Evolutionary conservation across 2,113 vertebrate genomes (phyloP).

Genomic region (Leucoraja erinaceus): DNA sequence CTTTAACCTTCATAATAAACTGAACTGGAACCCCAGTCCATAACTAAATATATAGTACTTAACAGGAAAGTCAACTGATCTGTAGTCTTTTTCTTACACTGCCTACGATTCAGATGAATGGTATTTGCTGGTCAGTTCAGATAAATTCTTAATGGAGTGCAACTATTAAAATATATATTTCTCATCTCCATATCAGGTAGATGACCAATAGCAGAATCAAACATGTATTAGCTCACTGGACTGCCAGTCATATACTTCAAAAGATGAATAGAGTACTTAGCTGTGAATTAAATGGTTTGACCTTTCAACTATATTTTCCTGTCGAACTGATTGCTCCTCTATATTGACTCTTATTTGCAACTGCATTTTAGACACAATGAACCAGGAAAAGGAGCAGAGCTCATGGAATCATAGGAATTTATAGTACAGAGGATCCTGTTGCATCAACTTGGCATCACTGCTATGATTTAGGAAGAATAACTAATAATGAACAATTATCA

Average conservation of each 20-base stretch:
- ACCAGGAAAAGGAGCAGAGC: not conserved
- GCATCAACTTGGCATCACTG: no score
- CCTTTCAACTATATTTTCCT: not conserved
- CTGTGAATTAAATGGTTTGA: not conserved
- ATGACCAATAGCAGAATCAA: not conserved
- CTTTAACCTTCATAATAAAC: not conserved
- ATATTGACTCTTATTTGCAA: constrained; percentile 4
- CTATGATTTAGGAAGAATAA: no score
- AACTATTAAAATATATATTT: not conserved
- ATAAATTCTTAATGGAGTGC: not conserved
- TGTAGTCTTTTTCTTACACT: not conserved
- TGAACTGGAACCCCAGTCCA: not conserved
- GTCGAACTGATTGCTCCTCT: not conserved
- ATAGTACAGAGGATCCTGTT: no score
- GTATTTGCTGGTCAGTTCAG: not conserved
- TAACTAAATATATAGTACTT: not conserved
- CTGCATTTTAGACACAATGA: not conserved
- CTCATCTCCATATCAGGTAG: not conserved
- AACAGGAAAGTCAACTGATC: not conserved
- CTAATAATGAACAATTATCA: not conserved
- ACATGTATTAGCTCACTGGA: not conserved
- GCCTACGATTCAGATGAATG: not conserved
- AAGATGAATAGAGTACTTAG: not conserved
- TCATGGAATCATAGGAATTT: no score
- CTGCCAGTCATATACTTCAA: not conserved